A percentile compares a stretch with the other conserved stretches of the same genome.
These are phyloP conservation scores for Gymnarchus niloticus DNA, from an alignment of 2,113 vertebrate genomes.

Conservation along the genomic window DNA sequence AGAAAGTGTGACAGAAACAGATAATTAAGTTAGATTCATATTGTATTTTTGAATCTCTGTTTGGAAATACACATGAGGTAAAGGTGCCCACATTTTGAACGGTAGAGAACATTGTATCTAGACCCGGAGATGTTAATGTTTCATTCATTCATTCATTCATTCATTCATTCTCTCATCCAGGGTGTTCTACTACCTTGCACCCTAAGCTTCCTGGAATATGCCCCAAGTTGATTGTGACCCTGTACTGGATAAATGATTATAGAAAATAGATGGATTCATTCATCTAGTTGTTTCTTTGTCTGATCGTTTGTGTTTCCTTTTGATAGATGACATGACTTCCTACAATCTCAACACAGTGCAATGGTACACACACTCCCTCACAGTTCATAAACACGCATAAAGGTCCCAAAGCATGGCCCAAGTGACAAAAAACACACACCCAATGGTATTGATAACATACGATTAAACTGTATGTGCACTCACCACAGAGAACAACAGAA, in stretches of 20 bases:
- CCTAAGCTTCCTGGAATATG: not conserved
- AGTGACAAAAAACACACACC: slow-evolving; percentile 9
- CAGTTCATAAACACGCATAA: not conserved
- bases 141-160: not conserved
- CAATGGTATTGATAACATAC: slow-evolving; percentile 67
- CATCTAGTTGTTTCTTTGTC: not conserved
- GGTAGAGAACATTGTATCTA: not conserved
- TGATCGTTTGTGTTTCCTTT: not conserved
- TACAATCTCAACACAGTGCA: not conserved
- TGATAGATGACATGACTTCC: not conserved
- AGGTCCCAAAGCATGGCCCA: not conserved
- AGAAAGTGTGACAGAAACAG: no score
- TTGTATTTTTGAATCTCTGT: no score
- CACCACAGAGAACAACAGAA: slow-evolving; percentile 34
- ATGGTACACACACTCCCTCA: not conserved
- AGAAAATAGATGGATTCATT: not conserved
- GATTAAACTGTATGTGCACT: slow-evolving; percentile 66
- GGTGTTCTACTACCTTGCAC: not conserved
- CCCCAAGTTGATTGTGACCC: not conserved
- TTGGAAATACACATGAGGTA: no score
- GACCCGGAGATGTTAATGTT: not conserved
- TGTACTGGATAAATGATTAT: not conserved
- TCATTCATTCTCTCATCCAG: not conserved
- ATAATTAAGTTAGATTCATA: no score
- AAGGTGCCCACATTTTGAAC: not conserved